A percentile compares a stretch with the other conserved stretches of the same genome.
Conservation (phyloP, 2,797 vertebrate species). For the Helarctos malayanus region DNA sequence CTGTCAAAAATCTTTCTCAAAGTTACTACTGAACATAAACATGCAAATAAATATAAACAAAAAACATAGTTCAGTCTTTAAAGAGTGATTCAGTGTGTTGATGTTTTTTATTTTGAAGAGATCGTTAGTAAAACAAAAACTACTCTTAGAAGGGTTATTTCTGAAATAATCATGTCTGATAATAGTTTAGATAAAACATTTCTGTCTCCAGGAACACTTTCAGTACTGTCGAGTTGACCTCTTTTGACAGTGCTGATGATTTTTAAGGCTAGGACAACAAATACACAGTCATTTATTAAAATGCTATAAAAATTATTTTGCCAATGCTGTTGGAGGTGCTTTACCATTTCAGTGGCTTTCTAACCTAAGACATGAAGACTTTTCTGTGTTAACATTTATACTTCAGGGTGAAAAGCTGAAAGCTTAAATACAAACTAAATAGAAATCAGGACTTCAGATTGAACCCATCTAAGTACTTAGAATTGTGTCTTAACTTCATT, state of each 20-base stretch:
- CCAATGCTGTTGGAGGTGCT: background rate
- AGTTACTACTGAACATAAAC: background rate
- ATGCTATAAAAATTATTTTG: background rate
- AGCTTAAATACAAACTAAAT: conserved; percentile 32
- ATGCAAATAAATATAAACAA: background rate
- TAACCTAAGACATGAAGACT: background rate
- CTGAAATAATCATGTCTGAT: background rate
- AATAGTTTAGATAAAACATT: background rate
- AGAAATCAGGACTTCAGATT: conserved; percentile 31
- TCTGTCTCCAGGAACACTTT: background rate
- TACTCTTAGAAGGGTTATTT: background rate
- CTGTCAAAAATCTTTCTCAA: background rate
- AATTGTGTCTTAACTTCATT: conserved; percentile 70
- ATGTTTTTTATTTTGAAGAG: background rate
- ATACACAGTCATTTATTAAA: conserved; percentile 25
- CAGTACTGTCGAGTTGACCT: background rate
- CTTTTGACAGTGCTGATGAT: background rate
- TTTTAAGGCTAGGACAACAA: background rate
- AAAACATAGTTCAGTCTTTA: background rate
- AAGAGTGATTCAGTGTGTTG: background rate
- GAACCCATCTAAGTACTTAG: background rate
- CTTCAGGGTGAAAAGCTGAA: conserved; percentile 33
- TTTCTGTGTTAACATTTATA: conserved; percentile 36
- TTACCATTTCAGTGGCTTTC: background rate
- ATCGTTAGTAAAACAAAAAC: background rate